Evolutionary conservation across 64 coral and sea anemone genomes (phyloP), one percentile per base, ranked within the genome.

Genomic region (Orbicella faveolata): DNA sequence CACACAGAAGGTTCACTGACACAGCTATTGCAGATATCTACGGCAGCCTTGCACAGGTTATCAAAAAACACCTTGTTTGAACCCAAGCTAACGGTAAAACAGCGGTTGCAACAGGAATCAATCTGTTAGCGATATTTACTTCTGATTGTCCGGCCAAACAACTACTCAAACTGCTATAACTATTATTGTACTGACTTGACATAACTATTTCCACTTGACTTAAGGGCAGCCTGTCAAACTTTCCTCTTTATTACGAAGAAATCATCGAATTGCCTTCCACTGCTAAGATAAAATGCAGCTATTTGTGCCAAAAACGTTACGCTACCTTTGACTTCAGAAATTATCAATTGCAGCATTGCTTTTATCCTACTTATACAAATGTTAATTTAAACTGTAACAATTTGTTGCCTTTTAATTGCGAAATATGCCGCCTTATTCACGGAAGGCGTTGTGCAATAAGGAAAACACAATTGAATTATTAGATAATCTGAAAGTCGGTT

Each of bases 381-480:
- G 63, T 68, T 85, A 52, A 83, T 83, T 73, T 30, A 51, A 85
- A 85, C 65, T 72, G 23, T 37, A 72, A 72, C 52, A 73, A 85
- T 85, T 72, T 25, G 37, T 52, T 85, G 65, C 63, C 65, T 72
- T 51, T 51, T 26, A 73, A 52, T 85, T 66, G 82, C 20, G 65
- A 70, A 85, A 52, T 26, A 72, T 72, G 4, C 53, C 82, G 48
- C 63, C 39, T 85, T 37, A 70, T 66, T 34, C 34, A 72, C 17
- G 35, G 19, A 26, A 17, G 82, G 64, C 82, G 37, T 1, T 72
- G 64, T 72, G 82, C 63, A 85, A 52, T 53, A 73, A 2, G 55
- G 23, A 23, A 55, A 85, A 85, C 10, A 70, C 6, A 85, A 85
- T 72, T 53, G 62, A 85, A 52, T 9, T 18, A 41, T 83, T 83